phyloP scores from a whole-genome alignment of 2,113 vertebrate species.

The Caretta caretta region DNA sequence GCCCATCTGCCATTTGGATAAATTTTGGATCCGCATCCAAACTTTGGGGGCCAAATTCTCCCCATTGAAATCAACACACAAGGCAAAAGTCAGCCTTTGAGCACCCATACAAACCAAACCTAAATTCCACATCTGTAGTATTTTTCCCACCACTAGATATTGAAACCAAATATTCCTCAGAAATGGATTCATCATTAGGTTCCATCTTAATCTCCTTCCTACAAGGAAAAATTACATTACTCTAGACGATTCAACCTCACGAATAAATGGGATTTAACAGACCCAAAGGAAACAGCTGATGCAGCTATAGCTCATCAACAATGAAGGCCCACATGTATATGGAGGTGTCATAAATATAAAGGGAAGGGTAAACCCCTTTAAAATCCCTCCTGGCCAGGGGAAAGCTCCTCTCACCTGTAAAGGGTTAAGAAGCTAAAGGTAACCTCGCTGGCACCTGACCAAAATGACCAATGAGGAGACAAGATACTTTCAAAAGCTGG shows the following conservation, averaged over 20 bases:
- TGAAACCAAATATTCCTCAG: neutral
- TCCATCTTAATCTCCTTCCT: neutral
- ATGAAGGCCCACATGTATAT: neutral
- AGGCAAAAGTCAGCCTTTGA: fast-evolving
- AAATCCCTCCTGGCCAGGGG: too few relatives aligned
- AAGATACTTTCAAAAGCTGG: too few relatives aligned
- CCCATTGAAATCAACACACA: neutral
- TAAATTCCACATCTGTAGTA: neutral
- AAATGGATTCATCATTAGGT: neutral
- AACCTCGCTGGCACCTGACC: too few relatives aligned
- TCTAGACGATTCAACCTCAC: constrained; percentile 11
- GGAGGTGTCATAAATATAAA: neutral
- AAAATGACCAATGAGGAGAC: too few relatives aligned
- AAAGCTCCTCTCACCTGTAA: too few relatives aligned
- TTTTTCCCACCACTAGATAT: fast-evolving
- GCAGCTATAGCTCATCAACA: constrained; percentile 16
- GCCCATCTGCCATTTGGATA: neutral
- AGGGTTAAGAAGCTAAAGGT: too few relatives aligned
- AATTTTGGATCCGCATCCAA: neutral
- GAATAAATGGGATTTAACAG: constrained; percentile 56
- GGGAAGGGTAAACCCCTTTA: too few relatives aligned
- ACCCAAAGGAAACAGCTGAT: constrained; percentile 54
- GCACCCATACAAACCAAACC: neutral
- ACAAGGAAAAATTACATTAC: constrained; percentile 25
- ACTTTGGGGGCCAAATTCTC: neutral